Conservation (phyloP, 1,140 invertebrate genomes). For the Nasonia giraulti region DNA sequence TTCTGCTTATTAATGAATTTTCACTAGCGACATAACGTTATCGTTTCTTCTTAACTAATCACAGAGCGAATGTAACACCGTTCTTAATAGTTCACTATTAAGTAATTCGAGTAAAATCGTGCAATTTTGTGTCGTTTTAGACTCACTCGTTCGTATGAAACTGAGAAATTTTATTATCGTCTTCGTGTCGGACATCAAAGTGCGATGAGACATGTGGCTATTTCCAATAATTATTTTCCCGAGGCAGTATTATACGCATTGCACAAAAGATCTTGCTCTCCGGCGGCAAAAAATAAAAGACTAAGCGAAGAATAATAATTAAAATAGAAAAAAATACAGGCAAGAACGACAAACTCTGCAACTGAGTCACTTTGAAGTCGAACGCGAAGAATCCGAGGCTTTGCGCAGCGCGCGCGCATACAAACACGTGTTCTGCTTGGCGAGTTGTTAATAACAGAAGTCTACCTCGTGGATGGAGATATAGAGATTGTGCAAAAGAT, state of each 20-base stretch:
- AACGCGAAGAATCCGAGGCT: constrained; percentile 27
- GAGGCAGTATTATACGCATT: neutral
- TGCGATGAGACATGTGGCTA: neutral
- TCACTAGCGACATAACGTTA: too few species aligned
- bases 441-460: constrained; percentile 3
- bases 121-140: neutral
- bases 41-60: too few species aligned
- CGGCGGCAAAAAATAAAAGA: neutral
- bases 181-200: neutral
- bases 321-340: neutral
- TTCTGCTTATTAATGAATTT: neutral
- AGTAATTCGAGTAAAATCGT: neutral
- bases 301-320: neutral
- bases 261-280: neutral
- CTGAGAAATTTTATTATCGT: neutral
- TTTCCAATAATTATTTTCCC: constrained; percentile 18
- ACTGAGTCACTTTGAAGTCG: constrained; percentile 44
- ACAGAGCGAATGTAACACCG: too few species aligned
- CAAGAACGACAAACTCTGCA: constrained; percentile 13
- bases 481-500: constrained; percentile 14
- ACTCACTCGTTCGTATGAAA: too few species aligned
- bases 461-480: neutral
- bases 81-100: neutral
- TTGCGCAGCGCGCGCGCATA: neutral
- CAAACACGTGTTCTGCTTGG: neutral